Conservation (phyloP, 2,888 invertebrate genomes). For the Aleiodes leptofemur region DNA sequence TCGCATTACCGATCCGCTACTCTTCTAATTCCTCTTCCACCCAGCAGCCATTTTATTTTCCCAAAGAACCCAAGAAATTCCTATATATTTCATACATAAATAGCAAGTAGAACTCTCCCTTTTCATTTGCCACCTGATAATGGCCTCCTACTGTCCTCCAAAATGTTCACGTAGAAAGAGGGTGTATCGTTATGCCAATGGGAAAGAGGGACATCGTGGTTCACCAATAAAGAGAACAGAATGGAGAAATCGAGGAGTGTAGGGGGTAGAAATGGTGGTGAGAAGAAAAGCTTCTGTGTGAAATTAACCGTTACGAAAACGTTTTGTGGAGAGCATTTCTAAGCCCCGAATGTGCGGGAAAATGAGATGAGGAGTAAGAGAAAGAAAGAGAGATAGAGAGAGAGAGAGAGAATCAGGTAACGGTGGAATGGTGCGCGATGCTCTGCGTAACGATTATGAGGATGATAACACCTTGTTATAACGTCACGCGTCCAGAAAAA, state of each 20-base stretch:
- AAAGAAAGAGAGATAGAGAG: slow-evolving; percentile 12
- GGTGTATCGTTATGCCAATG: slow-evolving; percentile 30
- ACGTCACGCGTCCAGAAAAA: slow-evolving; percentile 30
- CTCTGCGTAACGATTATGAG: slow-evolving; percentile 52
- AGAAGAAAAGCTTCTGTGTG: slow-evolving; percentile 41
- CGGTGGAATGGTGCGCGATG: not conserved
- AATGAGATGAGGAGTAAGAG: slow-evolving; percentile 29
- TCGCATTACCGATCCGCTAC: too few relatives aligned
- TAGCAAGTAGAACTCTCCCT: slow-evolving; percentile 14
- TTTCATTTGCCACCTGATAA: slow-evolving; percentile 21
- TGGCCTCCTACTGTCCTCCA: slow-evolving; percentile 9
- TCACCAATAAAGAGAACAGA: slow-evolving; percentile 36
- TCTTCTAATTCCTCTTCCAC: too few relatives aligned
- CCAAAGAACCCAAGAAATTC: too few relatives aligned
- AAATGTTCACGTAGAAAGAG: slow-evolving; percentile 25
- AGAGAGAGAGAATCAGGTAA: slow-evolving; percentile 1
- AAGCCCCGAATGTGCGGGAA: slow-evolving; percentile 41
- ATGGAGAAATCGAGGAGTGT: slow-evolving; percentile 11
- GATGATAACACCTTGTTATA: slow-evolving; percentile 49
- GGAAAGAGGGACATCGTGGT: slow-evolving; percentile 17
- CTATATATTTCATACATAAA: slow-evolving; percentile 9
- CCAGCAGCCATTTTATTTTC: too few relatives aligned
- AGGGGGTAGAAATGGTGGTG: slow-evolving; percentile 7
- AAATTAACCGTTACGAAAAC: slow-evolving; percentile 52
- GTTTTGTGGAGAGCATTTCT: slow-evolving; percentile 39